These are phyloP conservation scores for Sceliomorpha sp. DNA, from an alignment of 2,888 invertebrate genomes.

Conservation along the genomic window DNA sequence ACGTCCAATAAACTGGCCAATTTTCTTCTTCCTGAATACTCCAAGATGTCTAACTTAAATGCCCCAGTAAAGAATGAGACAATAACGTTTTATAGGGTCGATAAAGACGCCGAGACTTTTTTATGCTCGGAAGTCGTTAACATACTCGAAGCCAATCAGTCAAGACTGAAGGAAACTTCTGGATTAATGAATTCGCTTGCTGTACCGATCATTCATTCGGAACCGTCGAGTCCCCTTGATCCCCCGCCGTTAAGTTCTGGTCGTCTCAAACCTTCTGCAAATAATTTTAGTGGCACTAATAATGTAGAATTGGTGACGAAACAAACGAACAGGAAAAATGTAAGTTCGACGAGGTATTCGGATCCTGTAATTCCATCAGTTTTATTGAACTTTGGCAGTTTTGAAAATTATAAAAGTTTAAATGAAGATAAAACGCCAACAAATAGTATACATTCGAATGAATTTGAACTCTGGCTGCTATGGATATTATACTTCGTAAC, in stretches of 20 bases:
- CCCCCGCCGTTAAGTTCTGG: conserved; percentile 63
- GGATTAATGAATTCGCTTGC: conserved; percentile 60
- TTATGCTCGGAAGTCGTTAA: conserved; percentile 67
- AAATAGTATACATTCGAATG: too few species aligned
- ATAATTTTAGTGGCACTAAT: conserved; percentile 12
- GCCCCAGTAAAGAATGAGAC: conserved; percentile 22
- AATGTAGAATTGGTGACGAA: conserved; percentile 12
- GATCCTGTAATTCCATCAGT: conserved; percentile 71
- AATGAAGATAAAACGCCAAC: too few species aligned
- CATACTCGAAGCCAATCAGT: conserved; percentile 53
- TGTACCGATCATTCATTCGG: conserved; percentile 72
- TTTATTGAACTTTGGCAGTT: conserved; percentile 70
- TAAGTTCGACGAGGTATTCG: conserved; percentile 65
- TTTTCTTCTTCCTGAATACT: conserved; percentile 55
- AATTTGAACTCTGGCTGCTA: too few species aligned
- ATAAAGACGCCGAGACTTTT: conserved; percentile 58
- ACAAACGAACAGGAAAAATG: conserved; percentile 7
- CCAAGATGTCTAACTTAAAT: conserved; percentile 25
- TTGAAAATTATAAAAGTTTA: conserved; percentile 46
- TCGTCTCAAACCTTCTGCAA: conserved; percentile 2
- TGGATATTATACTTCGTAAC: too few species aligned
- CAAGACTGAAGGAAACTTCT: conserved; percentile 60
- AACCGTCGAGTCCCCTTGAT: conserved; percentile 75
- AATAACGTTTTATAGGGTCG: conserved; percentile 41
- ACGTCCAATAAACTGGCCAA: conserved; percentile 68